Conservation (phyloP, 2,113 vertebrate genomes). For the Sturnus vulgaris region DNA sequence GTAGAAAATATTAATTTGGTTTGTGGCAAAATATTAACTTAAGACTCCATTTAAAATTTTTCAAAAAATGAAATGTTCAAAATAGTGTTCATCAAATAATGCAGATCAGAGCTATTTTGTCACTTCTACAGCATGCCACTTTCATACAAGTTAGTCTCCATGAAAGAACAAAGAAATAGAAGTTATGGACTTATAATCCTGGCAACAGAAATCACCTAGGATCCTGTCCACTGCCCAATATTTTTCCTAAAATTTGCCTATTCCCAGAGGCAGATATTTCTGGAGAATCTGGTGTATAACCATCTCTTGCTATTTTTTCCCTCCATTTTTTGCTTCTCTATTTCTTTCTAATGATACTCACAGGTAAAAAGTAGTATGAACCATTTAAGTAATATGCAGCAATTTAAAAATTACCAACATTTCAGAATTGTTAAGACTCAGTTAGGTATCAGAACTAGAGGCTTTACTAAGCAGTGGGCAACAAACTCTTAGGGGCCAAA, state of each 20-base stretch:
- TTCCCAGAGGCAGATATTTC: not conserved
- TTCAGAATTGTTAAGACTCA: not conserved
- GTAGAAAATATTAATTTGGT: not conserved
- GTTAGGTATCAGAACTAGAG: not conserved
- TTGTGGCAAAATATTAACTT: conserved; percentile 7
- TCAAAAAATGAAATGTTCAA: not conserved
- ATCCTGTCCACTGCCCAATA: not conserved
- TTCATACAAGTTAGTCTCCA: not conserved
- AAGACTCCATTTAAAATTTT: not conserved
- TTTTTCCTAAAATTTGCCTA: not conserved
- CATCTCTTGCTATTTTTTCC: not conserved
- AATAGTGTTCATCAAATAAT: not conserved
- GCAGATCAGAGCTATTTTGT: not conserved
- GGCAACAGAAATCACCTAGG: not conserved
- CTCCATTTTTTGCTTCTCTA: not conserved
- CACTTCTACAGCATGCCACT: not conserved
- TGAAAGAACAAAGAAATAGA: not conserved
- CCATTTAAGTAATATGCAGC: not conserved
- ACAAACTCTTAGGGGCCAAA: not conserved
- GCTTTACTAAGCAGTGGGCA: not conserved
- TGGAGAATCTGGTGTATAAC: not conserved
- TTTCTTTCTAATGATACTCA: not conserved
- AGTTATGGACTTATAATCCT: not conserved
- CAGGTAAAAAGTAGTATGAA: not conserved
- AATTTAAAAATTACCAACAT: not conserved